Evolutionary conservation across 2,113 vertebrate species (phyloP), one percentile per base, ranked within the genome.

Genomic region (Python bivittatus): DNA sequence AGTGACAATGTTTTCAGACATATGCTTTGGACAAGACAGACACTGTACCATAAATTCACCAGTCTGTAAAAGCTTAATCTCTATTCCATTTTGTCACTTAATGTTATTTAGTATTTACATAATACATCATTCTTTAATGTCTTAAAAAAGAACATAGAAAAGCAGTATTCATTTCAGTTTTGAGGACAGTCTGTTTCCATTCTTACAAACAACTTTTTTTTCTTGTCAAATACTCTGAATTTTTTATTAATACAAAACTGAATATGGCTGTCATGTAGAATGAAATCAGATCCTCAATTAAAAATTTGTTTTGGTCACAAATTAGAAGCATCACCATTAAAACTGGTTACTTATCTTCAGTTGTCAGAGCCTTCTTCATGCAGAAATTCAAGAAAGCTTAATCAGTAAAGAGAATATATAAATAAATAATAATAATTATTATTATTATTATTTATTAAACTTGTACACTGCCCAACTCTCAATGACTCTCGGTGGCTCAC

Each of bases 81-180:
- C 83, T 93, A 91, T 79, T 93, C 25, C 88, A 86, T 95, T 96
- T 94, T 95, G 68, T 94, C 84, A 93, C 91, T 96, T 96, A 94
- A 96, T 94, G 95, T 87, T 91, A 93, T 87, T 94, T 93, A 94
- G 93, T 93, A 96, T 96, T 96, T 96, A 95, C 20, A 83, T 56
- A 96, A 94, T 93, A 91, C 1, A 93, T 93, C 72, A 96, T 92
- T 93, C 92, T 91, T 95, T 95, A 93, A 95, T 57, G 61, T n/a
- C 91, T 94, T 42, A 96, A 90, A 95, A 93, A 64, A 92, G 58
- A 96, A 96, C 94, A 95, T 58, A 93, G 91, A 94, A 94, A 60
- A 93, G n/a, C 60, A 91, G 29, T 20, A 91, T 95, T 96, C 96
- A 84, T 91, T 95, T 92, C 72, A 95, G 23, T 89, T 96, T 92